Conservation (phyloP, 1,140 invertebrate genomes). For the Neodiprion pinetum region DNA sequence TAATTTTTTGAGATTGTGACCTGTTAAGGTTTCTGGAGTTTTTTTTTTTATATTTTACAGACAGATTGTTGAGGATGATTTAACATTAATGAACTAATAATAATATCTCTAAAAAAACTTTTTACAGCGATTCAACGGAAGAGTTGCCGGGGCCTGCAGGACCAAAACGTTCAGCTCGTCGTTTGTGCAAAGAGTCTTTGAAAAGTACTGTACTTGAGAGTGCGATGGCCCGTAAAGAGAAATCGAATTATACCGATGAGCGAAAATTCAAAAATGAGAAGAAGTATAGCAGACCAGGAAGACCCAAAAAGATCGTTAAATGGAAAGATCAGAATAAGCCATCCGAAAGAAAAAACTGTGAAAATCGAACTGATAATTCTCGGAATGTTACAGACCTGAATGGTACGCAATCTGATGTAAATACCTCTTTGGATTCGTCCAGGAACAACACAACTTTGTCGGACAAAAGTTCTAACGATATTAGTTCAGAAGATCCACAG, state of each 20-base stretch:
- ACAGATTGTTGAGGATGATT: too few relatives aligned
- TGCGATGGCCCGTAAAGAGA: slow-evolving; percentile 62
- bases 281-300: slow-evolving; percentile 53
- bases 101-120: background rate
- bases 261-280: slow-evolving; percentile 49
- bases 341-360: slow-evolving; percentile 14
- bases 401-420: slow-evolving; percentile 35
- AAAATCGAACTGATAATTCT: slow-evolving; percentile 15
- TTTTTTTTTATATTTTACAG: too few relatives aligned
- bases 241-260: slow-evolving; percentile 58
- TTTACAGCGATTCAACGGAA: slow-evolving; percentile 47
- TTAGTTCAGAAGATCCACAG: slow-evolving; percentile 37
- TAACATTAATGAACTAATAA: too few relatives aligned
- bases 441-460: slow-evolving; percentile 22
- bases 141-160: slow-evolving; percentile 48
- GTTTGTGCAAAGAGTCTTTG: slow-evolving; percentile 56
- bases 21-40: too few relatives aligned
- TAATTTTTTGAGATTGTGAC: too few relatives aligned
- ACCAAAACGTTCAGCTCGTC: slow-evolving; percentile 59
- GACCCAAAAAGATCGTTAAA: slow-evolving; percentile 47
- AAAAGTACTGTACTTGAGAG: slow-evolving; percentile 59
- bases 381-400: slow-evolving; percentile 27
- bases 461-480: slow-evolving; percentile 34
- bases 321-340: slow-evolving; percentile 38
- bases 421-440: slow-evolving; percentile 37